phyloP scores from a whole-genome alignment of 1,140 invertebrate species.

The Ephestia elutella region DNA sequence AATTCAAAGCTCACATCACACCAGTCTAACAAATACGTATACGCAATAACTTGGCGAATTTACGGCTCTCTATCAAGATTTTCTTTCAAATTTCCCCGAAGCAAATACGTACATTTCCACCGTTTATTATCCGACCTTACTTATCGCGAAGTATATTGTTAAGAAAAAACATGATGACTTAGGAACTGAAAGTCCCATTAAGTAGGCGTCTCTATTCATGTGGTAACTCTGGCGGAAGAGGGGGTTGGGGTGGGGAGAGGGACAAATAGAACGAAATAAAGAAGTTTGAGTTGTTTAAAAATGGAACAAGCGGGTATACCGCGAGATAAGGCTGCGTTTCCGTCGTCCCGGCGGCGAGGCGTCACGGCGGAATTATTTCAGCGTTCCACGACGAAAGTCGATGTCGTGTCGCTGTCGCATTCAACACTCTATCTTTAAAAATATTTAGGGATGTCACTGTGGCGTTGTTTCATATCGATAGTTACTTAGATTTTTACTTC shows the following conservation, averaged over 20 bases:
- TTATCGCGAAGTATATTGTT: conserved; percentile 59
- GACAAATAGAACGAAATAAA: conserved; percentile 58
- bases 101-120: conserved; percentile 41
- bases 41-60: conserved; percentile 29
- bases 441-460: conserved; percentile 45
- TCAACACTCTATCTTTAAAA: conserved; percentile 71
- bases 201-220: conserved; percentile 67
- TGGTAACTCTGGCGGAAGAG: conserved; percentile 44
- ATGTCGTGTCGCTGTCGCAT: conserved; percentile 63
- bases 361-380: conserved; percentile 64
- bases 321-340: conserved; percentile 70
- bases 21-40: not conserved
- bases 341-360: conserved; percentile 38
- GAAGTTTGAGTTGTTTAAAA: conserved; percentile 71
- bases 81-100: conserved; percentile 37
- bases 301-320: conserved; percentile 70
- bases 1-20: not conserved
- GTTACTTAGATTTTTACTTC: no score
- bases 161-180: conserved; percentile 71
- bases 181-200: conserved; percentile 72
- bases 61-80: conserved; percentile 44
- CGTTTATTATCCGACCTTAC: conserved; percentile 71
- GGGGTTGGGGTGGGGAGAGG: conserved; percentile 27
- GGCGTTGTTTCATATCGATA: conserved; percentile 33
- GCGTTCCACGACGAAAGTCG: conserved; percentile 58